phyloP scores from a whole-genome alignment of 2,888 invertebrate genomes.

The Elysia crispata region DNA sequence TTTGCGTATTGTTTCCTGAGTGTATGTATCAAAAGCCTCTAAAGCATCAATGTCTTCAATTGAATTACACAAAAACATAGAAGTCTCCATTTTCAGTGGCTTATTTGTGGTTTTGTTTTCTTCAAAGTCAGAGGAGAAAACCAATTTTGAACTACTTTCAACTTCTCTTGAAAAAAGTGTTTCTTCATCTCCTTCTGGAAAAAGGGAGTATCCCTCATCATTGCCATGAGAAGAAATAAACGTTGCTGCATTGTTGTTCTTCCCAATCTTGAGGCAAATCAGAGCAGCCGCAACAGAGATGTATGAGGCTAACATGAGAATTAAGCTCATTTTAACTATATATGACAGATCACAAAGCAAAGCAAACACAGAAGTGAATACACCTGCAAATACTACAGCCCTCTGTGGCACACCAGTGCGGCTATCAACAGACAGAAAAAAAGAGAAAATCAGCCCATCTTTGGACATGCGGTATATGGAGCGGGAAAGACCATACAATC shows the following conservation, averaged over 20 bases:
- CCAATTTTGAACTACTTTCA: not conserved
- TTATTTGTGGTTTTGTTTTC: not conserved
- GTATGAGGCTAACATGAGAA: slow-evolving; percentile 80
- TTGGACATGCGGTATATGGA: slow-evolving; percentile 93
- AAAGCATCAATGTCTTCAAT: too few relatives aligned
- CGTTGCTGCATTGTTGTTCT: not conserved
- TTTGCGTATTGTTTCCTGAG: too few relatives aligned
- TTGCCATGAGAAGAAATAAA: slow-evolving; percentile 50
- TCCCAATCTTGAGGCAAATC: slow-evolving; percentile 87
- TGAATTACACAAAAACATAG: too few relatives aligned
- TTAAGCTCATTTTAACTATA: slow-evolving; percentile 94
- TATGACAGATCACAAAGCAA: slow-evolving; percentile 91
- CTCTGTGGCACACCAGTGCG: slow-evolving; percentile 83
- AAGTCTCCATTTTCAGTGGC: not conserved
- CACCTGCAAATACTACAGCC: slow-evolving; percentile 66
- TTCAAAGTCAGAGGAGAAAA: not conserved
- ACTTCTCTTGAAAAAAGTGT: not conserved
- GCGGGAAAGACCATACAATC: slow-evolving; percentile 89
- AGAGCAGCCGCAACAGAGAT: slow-evolving; percentile 93
- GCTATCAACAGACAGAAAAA: slow-evolving; percentile 83
- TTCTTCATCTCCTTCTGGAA: not conserved
- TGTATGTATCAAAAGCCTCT: too few relatives aligned
- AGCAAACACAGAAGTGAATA: slow-evolving; percentile 82
- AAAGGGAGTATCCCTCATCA: not conserved
- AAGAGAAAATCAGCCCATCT: slow-evolving; percentile 89